Base-by-base conservation (phyloP, 2,113 vertebrate genomes). In the Electrona antarctica region DNA sequence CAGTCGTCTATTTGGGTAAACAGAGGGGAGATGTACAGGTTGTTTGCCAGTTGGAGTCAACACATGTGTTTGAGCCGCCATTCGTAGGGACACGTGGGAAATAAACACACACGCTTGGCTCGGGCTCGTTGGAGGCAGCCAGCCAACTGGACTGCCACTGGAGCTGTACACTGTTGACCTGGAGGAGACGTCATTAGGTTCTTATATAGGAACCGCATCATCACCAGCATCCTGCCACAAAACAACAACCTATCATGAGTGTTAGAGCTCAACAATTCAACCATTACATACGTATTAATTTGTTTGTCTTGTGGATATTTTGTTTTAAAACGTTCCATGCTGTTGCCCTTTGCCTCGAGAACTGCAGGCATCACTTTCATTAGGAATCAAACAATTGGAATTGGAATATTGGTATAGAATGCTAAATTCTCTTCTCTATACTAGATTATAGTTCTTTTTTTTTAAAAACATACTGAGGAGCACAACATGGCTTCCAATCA, bases 1-100 rank as follows among this genome's bases (percentile, higher is more conserved):
- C 45, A 76, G 72, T 84, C 79, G 78, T 84, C 63, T 88, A 54
- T 88, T 84, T 81, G 58, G 63, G 72, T 85, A 86, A 84, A 88
- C 74, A 82, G 71, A 68, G 12, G 64, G 70, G 71, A 85, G 73
- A 73, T 66, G 61, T 68, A 55, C 66, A 56, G 64, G 68, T 50
- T 70, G 12, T 75, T 77, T 76, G 76, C 83, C 62, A 80, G 69
- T 60, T 74, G 64, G 60, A 76, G 67, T 83, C 72, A 77, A 72
- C 76, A 71, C 11, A 29, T 79, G 10, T 56, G 67, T 80, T 67
- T 0, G 12, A 79, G 21, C 74, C 61, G 52, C 74, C 74, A 69
- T 73, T 75, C 67, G 57, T 29, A 47, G 62, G 15, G 65, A 61
- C 55, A 56, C 72, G 28, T 7, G 6, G 52, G 72, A 85, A 81